A percentile compares a stretch with the other conserved stretches of the same genome.
Evolutionary conservation across 2,888 invertebrate genomes (phyloP).

Genomic region (Conops quadrifasciatus): DNA sequence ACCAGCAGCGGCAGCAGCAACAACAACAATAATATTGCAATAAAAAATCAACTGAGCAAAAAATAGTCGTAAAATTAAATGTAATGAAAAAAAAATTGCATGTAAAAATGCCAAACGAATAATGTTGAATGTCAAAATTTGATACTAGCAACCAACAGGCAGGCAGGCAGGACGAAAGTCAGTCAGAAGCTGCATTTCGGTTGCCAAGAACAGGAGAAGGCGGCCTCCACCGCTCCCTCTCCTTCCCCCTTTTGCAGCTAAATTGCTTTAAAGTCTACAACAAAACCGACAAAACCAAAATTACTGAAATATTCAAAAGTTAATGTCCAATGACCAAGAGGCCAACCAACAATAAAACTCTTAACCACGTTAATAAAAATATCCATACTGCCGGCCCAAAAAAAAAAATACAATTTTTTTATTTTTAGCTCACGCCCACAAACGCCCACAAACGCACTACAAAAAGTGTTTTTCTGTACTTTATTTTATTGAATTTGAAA

Average conservation of each 20-base stretch:
- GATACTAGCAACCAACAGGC: no score
- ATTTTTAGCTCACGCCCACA: background rate
- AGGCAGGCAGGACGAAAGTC: no score
- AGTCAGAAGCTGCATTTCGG: no score
- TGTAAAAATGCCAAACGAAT: background rate
- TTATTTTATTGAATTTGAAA: no score
- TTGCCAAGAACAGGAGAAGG: no score
- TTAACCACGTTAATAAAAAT: background rate
- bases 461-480: background rate
- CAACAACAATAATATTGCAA: conserved; percentile 14
- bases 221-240: no score
- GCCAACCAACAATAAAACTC: background rate
- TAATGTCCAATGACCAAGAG: no score
- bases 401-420: background rate
- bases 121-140: background rate
- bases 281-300: background rate
- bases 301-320: no score
- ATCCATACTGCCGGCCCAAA: background rate
- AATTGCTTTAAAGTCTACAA: background rate
- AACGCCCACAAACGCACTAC: background rate
- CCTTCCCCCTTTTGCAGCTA: no score
- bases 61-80: no score
- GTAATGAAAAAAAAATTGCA: background rate
- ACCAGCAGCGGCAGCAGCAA: background rate
- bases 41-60: background rate